Base-by-base conservation (phyloP, 2,113 vertebrate species). In the Oxyruncus cristatus region DNA sequence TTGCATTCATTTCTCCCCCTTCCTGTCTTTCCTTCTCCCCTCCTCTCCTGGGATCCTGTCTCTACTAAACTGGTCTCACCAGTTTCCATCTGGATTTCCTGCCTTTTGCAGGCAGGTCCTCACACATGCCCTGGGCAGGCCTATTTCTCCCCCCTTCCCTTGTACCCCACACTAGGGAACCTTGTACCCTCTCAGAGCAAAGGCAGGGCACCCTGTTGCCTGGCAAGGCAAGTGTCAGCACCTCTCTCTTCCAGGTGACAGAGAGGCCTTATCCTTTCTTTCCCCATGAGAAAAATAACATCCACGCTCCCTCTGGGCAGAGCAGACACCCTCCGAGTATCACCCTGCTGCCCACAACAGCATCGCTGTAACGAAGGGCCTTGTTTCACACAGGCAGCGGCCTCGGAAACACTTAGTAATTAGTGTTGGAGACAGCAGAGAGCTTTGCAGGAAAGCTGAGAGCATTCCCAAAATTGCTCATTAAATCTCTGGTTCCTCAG, bases 361-460 rank as follows among this genome's bases (percentile, higher is more conserved):
- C 7, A 2, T 20, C 0, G 1, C n/a, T 44, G 14, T 56, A 65
- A 85, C 0, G 0, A 79, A 83, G 63, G 30, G 6, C 39, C 47
- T 74, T 1, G 0, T 72, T 67, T 52, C 83, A 75, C 49, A 56
- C 30, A 30, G 74, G 22, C 23, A 2, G 27, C 2, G 3, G 41
- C 53, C 92, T 88, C 0, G 3, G 79, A 93, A 93, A 88, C 49
- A 15, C 63, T 83, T 46, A 75, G 62, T 65, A 68, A 85, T 95
- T 85, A 85, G 47, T 33, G 30, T 62, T 3, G 0, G 85, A 53
- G 85, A 67, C 33, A 79, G 85, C 41, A 79, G 75, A 73, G 56
- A 74, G 55, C 44, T 86, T 73, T 68, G 72, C 44, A 82, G 35
- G 65, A 89, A 72, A 81, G 73, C 74, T 67, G 85, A 88, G 78